Base-by-base conservation (phyloP, 2,797 vertebrate species). In the Miichthys miiuy region DNA sequence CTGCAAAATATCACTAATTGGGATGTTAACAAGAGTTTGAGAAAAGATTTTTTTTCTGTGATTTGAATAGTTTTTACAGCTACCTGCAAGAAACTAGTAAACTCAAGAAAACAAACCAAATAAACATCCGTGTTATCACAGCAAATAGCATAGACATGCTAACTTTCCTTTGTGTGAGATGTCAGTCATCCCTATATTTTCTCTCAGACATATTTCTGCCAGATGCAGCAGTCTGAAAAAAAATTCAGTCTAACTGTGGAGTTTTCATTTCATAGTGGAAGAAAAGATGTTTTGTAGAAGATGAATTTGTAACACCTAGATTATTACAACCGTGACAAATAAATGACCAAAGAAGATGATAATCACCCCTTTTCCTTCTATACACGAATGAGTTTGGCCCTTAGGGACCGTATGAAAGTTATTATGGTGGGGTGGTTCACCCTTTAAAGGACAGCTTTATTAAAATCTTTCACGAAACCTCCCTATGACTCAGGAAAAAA, bases 1-100 rank as follows among this genome's bases (percentile, higher is more conserved):
- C 50, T 21, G 75, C 50, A 79, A 73, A 81, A 77, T 51, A 48
- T 14, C 17, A 25, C 75, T 70, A 75, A 86, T 78, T 66, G 27
- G 50, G 68, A 75, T 6, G n/a, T 60, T 65, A 80, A 78, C 44
- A n/a, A 72, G 48, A 72, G 69, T 51, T 25, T 34, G 0, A 47
- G 42, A 57, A 64, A 2, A 20, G 12, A 25, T 13, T 25, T 4
- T 14, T 5, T 66, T 23, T 27, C 3, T 56, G n/a, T 64, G 9
- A 46, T 64, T 68, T 41, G 52, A 67, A 21, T 13, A 46, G 38
- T 34, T 73, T 57, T 74, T 68, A 9, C 41, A 64, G 64, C 54
- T 23, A 57, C 48, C 68, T 61, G 17, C 12, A 41, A 58, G 60
- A 68, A 62, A 64, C 21, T 8, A 14, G 56, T 44, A 41, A 30